These are phyloP conservation scores for Drosophila peninsularis DNA, from an alignment of 2,888 invertebrate genomes.

Conservation along the genomic window DNA sequence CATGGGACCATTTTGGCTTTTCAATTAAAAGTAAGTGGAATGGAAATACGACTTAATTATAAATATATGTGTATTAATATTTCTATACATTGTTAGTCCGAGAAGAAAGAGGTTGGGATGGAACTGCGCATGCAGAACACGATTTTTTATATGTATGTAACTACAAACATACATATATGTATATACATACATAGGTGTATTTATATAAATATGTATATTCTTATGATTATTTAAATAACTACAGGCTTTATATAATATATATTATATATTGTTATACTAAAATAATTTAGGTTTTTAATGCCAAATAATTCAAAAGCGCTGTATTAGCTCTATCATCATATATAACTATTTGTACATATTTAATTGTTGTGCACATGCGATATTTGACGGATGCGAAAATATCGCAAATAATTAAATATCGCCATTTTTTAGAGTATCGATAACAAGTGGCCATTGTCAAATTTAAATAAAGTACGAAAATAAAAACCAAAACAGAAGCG, in stretches of 20 bases:
- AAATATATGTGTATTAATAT: conserved; percentile 8
- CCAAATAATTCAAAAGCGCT: not conserved
- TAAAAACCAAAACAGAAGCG: conserved; percentile 46
- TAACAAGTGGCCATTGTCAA: conserved; percentile 12
- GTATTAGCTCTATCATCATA: not conserved
- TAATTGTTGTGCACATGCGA: not conserved
- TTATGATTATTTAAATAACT: no score
- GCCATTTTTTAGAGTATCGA: conserved; percentile 18
- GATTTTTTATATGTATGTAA: not conserved
- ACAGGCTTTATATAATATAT: not conserved
- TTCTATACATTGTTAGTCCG: not conserved
- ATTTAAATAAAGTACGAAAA: conserved; percentile 26
- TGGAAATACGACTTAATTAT: not conserved
- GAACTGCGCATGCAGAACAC: not conserved
- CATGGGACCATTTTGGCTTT: conserved; percentile 51
- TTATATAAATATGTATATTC: no score
- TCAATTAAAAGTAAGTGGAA: conserved; percentile 38
- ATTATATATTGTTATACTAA: not conserved
- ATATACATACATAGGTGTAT: not conserved
- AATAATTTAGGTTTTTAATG: not conserved
- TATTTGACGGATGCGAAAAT: not conserved
- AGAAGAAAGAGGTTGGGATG: not conserved
- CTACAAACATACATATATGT: not conserved
- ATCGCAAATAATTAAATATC: not conserved
- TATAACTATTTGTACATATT: not conserved